Evolutionary conservation across 2,113 vertebrate genomes (phyloP), one percentile per base, ranked within the genome.

Genomic region (Calidris pugnax): DNA sequence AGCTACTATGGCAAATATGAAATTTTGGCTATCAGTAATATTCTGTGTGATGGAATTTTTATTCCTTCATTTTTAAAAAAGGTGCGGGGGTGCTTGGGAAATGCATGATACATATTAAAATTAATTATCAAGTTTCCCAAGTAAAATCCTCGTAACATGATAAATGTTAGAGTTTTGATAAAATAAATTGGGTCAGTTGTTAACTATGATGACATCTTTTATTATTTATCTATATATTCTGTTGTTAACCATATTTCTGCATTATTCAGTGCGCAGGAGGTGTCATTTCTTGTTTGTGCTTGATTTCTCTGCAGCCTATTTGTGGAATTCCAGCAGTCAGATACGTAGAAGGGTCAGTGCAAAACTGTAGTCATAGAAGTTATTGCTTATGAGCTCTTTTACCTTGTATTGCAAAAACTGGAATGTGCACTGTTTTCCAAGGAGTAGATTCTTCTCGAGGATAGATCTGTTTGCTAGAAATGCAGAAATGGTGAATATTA

Each of bases 71-170:
- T 89, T 91, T 22, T 22, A 43, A 84, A 48, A 47, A 27, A 10
- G 9, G 14, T 64, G 47, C 63, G 30, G n/a, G 24, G 47, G 35
- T n/a, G 18, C 63, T 95, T 0, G 0, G n/a, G 0, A 10, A 69
- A 71, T 35, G 37, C 37, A 1, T 0, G 21, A 45, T 41, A 37
- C 3, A 2, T 51, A 4, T 51, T 62, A 41, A 81, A 73, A 20
- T 55, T 53, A 55, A 17, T 63, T 35, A 23, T 0, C 1, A 73
- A 26, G 10, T 63, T 78, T 64, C 47, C 43, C 59, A 69, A 67
- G 9, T 43, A 59, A 87, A 89, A 18, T 27, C 27, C 22, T 87
- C 53, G 26, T 64, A 87, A 60, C 18, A 8, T 68, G 67, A 21
- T 47, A 79, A 51, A 39, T 57, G 28, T 39, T 75, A 39, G 22